phyloP scores from a whole-genome alignment of 2,113 vertebrate genomes.

The Grantiella picta region DNA sequence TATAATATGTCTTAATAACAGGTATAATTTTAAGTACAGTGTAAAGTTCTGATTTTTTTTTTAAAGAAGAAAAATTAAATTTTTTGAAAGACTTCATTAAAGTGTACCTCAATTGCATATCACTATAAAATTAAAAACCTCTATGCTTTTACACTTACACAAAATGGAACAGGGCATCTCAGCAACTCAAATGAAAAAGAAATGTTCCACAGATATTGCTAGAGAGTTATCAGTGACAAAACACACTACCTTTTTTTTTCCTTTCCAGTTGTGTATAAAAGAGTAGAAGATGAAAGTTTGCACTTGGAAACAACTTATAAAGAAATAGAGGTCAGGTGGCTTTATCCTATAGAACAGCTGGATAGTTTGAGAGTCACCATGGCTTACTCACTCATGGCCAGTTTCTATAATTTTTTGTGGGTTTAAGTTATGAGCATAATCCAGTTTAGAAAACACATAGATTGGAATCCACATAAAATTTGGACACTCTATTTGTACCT shows the following conservation, averaged over 20 bases:
- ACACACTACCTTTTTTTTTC: not conserved
- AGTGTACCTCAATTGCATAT: not conserved
- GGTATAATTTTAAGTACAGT: not conserved
- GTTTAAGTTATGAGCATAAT: not conserved
- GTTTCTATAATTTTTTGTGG: not conserved
- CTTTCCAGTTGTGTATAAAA: not conserved
- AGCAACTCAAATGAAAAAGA: not conserved
- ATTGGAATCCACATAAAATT: not conserved
- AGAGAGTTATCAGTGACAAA: not conserved
- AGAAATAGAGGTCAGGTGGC: not conserved
- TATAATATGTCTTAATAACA: not conserved
- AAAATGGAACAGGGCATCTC: not conserved
- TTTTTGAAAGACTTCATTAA: not conserved
- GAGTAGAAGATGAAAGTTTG: not conserved
- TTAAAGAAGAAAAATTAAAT: not conserved
- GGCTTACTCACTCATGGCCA: not conserved
- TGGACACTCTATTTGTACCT: not conserved
- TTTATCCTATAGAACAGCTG: not conserved
- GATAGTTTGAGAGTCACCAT: not conserved
- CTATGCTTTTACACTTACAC: not conserved
- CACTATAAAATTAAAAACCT: not conserved
- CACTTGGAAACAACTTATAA: not conserved
- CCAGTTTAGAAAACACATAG: not conserved
- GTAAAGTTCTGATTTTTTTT: not conserved
- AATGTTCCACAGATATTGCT: not conserved